phyloP scores from a whole-genome alignment of 2,797 vertebrate genomes.

The Yasuhikotakia modesta region DNA sequence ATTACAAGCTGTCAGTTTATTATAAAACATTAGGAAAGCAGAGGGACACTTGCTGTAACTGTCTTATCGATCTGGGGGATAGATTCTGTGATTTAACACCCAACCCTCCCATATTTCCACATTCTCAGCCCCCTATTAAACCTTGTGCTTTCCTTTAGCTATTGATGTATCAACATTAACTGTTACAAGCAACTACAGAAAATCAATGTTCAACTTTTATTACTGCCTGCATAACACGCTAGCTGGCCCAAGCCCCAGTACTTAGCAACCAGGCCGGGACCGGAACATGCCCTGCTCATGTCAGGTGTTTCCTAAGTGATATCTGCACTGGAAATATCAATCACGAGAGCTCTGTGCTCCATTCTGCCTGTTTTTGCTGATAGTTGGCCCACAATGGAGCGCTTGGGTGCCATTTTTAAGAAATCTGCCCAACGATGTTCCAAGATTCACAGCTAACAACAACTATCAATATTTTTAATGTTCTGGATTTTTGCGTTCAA shows the following conservation, averaged over 20 bases:
- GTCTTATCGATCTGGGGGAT: slow-evolving; percentile 88
- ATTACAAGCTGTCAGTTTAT: slow-evolving; percentile 86
- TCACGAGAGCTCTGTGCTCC: slow-evolving; percentile 55
- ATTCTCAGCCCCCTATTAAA: slow-evolving; percentile 92
- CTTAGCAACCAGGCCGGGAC: slow-evolving; percentile 73
- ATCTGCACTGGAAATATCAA: slow-evolving; percentile 74
- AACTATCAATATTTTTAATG: slow-evolving; percentile 45
- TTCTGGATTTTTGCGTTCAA: slow-evolving; percentile 1
- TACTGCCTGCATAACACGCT: slow-evolving; percentile 81
- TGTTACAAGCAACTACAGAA: slow-evolving; percentile 98
- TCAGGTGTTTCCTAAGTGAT: slow-evolving; percentile 77
- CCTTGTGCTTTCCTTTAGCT: slow-evolving; percentile 94
- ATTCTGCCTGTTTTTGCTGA: slow-evolving; percentile 40
- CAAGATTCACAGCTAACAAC: slow-evolving; percentile 44
- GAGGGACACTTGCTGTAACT: slow-evolving; percentile 87
- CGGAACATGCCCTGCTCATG: slow-evolving; percentile 51
- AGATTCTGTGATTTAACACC: slow-evolving; percentile 92
- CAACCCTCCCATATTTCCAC: slow-evolving; percentile 76
- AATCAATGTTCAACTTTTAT: slow-evolving; percentile 99
- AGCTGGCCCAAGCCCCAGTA: slow-evolving; percentile 68
- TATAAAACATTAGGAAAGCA: slow-evolving; percentile 88
- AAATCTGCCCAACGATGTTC: slow-evolving; percentile 18
- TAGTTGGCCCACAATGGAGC: slow-evolving; percentile 43
- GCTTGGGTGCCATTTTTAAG: slow-evolving; percentile 45
- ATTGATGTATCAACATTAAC: slow-evolving; percentile 99